Percentiles rank a stretch among this genome's conserved stretches.
Conservation (phyloP, 2,113 vertebrate genomes). For the Vulpes lagopus region DNA sequence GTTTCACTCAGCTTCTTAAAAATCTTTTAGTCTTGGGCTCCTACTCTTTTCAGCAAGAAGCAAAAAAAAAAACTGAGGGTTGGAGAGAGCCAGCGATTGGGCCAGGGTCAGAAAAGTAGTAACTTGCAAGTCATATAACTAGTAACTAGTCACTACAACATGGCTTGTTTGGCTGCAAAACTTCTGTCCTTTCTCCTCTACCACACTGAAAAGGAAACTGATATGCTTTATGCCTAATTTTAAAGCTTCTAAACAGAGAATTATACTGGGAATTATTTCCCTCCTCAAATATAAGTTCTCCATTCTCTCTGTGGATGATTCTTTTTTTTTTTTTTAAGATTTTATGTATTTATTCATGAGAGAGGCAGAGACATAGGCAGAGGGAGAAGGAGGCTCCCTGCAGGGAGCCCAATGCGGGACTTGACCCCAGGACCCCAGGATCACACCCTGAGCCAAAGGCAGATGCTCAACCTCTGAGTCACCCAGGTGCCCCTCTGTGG, state of each 20-base stretch:
- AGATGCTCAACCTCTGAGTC: too few relatives aligned
- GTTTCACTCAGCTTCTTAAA: neutral
- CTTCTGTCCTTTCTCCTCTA: neutral
- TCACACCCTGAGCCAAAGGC: too few relatives aligned
- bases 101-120: neutral
- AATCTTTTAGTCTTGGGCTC: neutral
- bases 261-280: neutral
- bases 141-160: neutral
- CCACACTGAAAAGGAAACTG: neutral
- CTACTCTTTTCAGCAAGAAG: neutral
- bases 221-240: neutral
- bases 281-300: neutral
- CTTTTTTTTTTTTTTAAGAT: neutral
- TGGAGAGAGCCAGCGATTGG: neutral
- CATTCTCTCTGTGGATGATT: neutral
- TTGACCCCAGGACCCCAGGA: too few relatives aligned
- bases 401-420: too few relatives aligned
- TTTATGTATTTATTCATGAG: too few relatives aligned
- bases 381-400: too few relatives aligned
- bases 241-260: constrained; percentile 53
- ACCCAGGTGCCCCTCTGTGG: neutral
- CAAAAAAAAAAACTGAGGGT: neutral
- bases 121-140: neutral
- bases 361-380: too few relatives aligned
- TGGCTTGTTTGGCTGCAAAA: neutral